phyloP scores from a whole-genome alignment of 2,113 vertebrate species.

The Odocoileus hemionus region DNA sequence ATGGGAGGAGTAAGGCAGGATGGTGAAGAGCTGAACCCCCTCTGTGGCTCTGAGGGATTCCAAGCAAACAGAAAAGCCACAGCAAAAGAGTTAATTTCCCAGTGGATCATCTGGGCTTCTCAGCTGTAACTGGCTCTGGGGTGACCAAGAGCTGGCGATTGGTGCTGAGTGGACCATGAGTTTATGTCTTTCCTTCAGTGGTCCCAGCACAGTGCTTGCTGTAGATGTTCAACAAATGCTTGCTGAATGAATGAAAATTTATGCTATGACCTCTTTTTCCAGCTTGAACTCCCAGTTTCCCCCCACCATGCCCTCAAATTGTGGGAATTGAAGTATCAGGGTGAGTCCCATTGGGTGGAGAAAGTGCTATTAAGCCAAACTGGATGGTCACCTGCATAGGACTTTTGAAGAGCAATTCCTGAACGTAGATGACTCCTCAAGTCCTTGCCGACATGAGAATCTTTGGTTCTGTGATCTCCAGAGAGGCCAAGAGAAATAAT shows the following conservation, averaged over 20 bases:
- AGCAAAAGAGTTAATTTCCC: neutral
- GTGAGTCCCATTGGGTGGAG: neutral
- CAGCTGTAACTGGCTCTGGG: neutral
- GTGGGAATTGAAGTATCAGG: neutral
- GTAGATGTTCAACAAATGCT: neutral
- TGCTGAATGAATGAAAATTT: neutral
- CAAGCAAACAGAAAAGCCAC: neutral
- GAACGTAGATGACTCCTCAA: neutral
- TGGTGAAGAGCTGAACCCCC: neutral
- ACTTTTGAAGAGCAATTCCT: neutral
- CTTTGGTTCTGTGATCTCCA: neutral
- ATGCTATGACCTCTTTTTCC: neutral
- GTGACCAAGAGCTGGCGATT: neutral
- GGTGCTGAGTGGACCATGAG: neutral
- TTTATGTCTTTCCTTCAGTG: neutral
- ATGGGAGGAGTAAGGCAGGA: neutral
- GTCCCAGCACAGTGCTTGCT: neutral
- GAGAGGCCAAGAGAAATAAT: neutral
- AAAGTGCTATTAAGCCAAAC: neutral
- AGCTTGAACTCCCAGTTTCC: neutral
- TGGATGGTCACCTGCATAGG: neutral
- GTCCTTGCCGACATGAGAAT: neutral
- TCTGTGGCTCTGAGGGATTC: neutral
- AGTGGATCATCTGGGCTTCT: neutral
- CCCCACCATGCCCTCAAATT: neutral